Base-by-base conservation (phyloP, 2,113 vertebrate genomes). In the Copsychus sechellarum region DNA sequence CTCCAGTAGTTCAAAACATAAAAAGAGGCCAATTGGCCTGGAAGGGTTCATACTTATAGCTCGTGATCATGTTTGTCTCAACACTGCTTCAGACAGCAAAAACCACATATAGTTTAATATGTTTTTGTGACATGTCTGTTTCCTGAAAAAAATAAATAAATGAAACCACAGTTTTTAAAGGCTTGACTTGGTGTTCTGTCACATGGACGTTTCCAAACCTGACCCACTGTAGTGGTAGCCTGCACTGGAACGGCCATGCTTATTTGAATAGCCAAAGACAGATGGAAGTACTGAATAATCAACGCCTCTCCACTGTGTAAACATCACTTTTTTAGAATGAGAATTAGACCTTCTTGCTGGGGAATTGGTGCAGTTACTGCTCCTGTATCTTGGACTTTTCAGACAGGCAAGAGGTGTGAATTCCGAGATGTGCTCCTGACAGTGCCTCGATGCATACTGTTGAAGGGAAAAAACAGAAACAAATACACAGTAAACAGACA, bases 181-280 rank as follows among this genome's bases (percentile, higher is more conserved):
- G 97, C 97, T 96, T 98, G 94, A 96, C 91, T 95, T 92, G 96
- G 96, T 96, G 97, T 95, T 96, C 77, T 83, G 90, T 98, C 97
- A 99, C 57, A 99, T 98, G 12, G 98, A 97, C 16, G 98, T 98
- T 96, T 99, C 98, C 71, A 98, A 97, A 92, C 98, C 98, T 34
- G 98, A 96, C 96, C 97, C 95, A 28, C 71, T 74, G 96, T 96
- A 96, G 86, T 86, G 58, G 66, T 95, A 97, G 29, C 96, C 92
- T 60, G 86, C 86, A 78, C 95, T 91, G 34, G 97, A 94, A 57
- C 33, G 91, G 85, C 89, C 94, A 89, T 80, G 93, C 95, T 96
- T 97, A 67, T 97, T 97, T 12, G 98, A 95, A 76, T 97, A 98
- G 86, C 96, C 96, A 87, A 98, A 97, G 66, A 98, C 95, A 43